Evolutionary conservation across 2,113 vertebrate species (phyloP).

Genomic region (Oostethus manadensis): DNA sequence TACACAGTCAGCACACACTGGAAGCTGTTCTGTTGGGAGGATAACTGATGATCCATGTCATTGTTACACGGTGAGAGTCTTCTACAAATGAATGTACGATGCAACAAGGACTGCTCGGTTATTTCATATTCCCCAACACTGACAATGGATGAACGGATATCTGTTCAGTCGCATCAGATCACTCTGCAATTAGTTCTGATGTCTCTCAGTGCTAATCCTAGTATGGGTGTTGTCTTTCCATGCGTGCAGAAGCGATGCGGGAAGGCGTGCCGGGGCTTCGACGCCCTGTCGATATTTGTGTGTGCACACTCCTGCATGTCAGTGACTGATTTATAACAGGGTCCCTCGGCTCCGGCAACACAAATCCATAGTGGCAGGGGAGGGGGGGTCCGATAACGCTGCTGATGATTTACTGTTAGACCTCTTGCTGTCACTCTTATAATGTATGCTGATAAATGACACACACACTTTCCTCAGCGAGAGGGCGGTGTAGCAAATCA

Average conservation of each 20-base stretch:
- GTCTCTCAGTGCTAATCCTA: not conserved
- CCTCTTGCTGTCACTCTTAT: constrained; percentile 47
- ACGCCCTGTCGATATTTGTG: constrained; percentile 16
- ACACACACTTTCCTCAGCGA: constrained; percentile 25
- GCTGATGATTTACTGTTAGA: constrained; percentile 63
- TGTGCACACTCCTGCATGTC: constrained; percentile 18
- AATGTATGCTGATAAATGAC: constrained; percentile 58
- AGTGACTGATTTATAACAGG: constrained; percentile 58
- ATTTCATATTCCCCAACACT: no score
- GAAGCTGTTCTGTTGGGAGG: no score
- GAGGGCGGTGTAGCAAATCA: constrained; percentile 38
- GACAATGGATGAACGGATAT: no score
- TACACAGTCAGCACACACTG: no score
- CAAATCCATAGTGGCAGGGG: constrained; percentile 54
- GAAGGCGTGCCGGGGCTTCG: not conserved
- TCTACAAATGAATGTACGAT: no score
- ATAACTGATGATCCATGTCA: no score
- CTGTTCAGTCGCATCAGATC: no score
- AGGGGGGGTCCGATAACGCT: constrained; percentile 50
- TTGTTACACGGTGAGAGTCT: no score
- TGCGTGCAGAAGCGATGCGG: constrained; percentile 14
- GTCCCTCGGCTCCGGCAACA: constrained; percentile 31
- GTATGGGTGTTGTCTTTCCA: not conserved
- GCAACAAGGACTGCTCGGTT: no score
- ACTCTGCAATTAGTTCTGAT: no score